Conservation (phyloP, 2,113 vertebrate genomes). For the Lophius piscatorius region DNA sequence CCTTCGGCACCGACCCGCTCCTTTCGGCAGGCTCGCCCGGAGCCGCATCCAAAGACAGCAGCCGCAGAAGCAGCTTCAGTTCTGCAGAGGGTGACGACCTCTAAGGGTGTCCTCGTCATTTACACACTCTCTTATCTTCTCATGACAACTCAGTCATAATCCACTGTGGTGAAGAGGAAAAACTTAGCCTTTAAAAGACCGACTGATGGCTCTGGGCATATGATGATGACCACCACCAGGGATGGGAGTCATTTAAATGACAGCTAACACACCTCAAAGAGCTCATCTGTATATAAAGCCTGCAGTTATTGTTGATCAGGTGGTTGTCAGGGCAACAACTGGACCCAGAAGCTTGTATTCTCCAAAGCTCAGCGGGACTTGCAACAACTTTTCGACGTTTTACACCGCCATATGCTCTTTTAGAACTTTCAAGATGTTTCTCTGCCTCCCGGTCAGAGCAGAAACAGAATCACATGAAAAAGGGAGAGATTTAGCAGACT, state of each 20-base stretch:
- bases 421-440: constrained; percentile 15
- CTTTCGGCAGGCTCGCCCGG: constrained; percentile 89
- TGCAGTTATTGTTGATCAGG: too few relatives aligned
- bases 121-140: constrained; percentile 7
- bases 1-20: constrained; percentile 89
- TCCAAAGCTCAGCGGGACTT: constrained; percentile 11
- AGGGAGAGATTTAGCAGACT: constrained; percentile 65
- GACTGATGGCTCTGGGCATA: constrained; percentile 1
- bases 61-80: constrained; percentile 93
- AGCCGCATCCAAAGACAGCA: constrained; percentile 89
- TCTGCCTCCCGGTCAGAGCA: constrained; percentile 55
- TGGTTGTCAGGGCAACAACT: too few relatives aligned
- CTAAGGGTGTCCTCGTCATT: constrained; percentile 68
- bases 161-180: constrained; percentile 23
- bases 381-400: constrained; percentile 4
- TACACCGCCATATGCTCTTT: constrained; percentile 22
- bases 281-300: constrained; percentile 32
- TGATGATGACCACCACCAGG: constrained; percentile 7
- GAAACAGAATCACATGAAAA: constrained; percentile 61
- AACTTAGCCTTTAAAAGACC: constrained; percentile 24
- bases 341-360: constrained; percentile 8
- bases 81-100: constrained; percentile 89
- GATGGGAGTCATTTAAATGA: constrained; percentile 29
- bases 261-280: constrained; percentile 38
- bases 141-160: constrained; percentile 3